Base-by-base conservation (phyloP, 2,888 invertebrate genomes). In the Exocentrus adspersus region DNA sequence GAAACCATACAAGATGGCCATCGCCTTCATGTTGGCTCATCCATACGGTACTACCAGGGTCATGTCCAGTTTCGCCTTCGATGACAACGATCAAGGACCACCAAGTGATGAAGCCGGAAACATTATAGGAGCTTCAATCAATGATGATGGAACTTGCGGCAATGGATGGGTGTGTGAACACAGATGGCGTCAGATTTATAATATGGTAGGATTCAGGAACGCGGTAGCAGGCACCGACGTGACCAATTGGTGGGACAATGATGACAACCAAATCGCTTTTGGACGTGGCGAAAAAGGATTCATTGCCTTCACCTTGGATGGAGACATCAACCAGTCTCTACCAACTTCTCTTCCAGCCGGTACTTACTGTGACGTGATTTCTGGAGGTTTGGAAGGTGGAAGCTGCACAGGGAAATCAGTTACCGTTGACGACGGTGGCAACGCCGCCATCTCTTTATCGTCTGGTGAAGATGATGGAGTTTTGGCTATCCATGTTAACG, bases 11-110 rank as follows among this genome's bases (percentile, higher is more conserved):
- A 93, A 82, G 71, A 87, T 87, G 85, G 96, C 95, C 0, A 90
- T 89, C 2, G 93, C 93, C 0, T 96, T 95, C 81, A 93, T 92
- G 88, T 84, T 97, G 80, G 94, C 95, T 0, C 91, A 92, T 86
- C 90, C 93, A 0, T 94, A 93, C 71, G 85, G 87, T 62, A 89
- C 93, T 0, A 87, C 92, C 50, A 82, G 96, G 54, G 94, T 97
- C 92, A 97, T 97, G 95, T 95, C 95, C 78, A 94, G 95, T 70
- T 97, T 88, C 77, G 84, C 78, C 50, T 97, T 94, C 81, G 77
- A 80, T 0, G 72, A 87, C 61, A 85, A 85, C 6, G 89, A 90
- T 74, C 75, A 78, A 72, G 79, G 80, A 72, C 92, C 93, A 0
- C 93, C 94, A 0, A 85, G 86, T 75, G 89, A 91, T 67, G 37